These are phyloP conservation scores for Oreochromis tanganicae DNA, from an alignment of 2,113 vertebrate genomes.

Conservation along the genomic window DNA sequence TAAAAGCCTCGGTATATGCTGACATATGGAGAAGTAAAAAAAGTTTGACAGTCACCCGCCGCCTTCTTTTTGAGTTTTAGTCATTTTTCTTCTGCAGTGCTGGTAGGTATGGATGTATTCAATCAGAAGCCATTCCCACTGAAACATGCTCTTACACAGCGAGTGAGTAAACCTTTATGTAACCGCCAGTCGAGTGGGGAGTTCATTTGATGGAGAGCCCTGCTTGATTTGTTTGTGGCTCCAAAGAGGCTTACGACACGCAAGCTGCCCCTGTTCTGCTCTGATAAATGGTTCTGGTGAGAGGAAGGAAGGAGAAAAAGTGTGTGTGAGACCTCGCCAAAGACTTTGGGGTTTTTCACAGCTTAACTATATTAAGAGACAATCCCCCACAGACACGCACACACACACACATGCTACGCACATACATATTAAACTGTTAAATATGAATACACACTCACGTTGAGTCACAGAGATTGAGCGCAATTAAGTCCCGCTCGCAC, in stretches of 20 bases:
- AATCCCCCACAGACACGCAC: conserved; percentile 44
- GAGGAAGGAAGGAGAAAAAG: conserved; percentile 58
- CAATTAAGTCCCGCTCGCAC: background rate
- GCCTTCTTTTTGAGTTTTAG: background rate
- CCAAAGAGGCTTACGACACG: conserved; percentile 68
- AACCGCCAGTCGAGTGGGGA: conserved; percentile 58
- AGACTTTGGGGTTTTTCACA: conserved; percentile 67
- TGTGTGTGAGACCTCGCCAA: conserved; percentile 59
- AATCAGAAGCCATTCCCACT: conserved; percentile 54
- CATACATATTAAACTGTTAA: conserved; percentile 22
- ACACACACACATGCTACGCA: background rate
- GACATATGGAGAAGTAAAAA: conserved; percentile 38
- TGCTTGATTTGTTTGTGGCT: conserved; percentile 74
- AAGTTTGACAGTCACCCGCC: conserved; percentile 42
- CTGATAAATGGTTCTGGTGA: conserved; percentile 66
- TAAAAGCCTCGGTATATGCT: background rate
- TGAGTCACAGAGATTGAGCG: background rate
- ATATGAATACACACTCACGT: conserved; percentile 12
- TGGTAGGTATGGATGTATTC: conserved; percentile 51
- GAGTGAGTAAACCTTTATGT: conserved; percentile 64
- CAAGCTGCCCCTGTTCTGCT: conserved; percentile 67
- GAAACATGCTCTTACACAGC: conserved; percentile 60
- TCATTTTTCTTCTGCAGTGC: conserved; percentile 40
- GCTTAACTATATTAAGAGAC: conserved; percentile 68
- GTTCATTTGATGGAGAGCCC: conserved; percentile 69